Base-by-base conservation (phyloP, 2,797 vertebrate genomes). In the Myoxocephalus aenaeus region DNA sequence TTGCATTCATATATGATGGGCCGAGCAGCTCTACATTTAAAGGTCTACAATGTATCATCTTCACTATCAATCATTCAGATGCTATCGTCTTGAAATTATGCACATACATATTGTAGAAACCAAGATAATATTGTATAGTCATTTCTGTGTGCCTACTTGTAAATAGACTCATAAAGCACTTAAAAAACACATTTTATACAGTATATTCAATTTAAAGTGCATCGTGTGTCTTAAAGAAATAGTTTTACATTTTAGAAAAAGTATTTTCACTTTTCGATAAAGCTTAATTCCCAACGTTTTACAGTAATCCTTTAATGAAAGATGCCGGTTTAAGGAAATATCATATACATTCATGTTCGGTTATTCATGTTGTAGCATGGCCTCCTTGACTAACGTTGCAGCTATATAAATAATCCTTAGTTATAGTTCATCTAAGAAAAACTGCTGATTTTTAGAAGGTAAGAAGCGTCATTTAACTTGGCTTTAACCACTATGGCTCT, bases 1-100 rank as follows among this genome's bases (percentile, higher is more conserved):
- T 77, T 88, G 65, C 73, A 81, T 81, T 87, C 83, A 70, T 54
- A 51, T 32, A 57, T 42, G 48, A 76, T 17, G 64, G 5, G 22
- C 44, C 53, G 38, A 53, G 66, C 67, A 67, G 62, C 48, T 58
- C 46, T 22, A 32, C 13, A 29, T 12, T 20, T 29, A 44, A 44
- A 38, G 22, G 6, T 64, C 27, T 18, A 12, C 17, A 11, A 20
- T 65, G 20, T 27, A 27, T 27, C 14, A 40, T 40, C 34, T 25
- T 70, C 14, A 53, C n/a, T 25, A 65, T 58, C 9, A 44, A 2
- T 66, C 54, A 59, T 59, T 66, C 32, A 67, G 13, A 22, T 40
- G 4, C 61, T 18, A 11, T 3, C 44, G 7, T 13, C 27, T 25
- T 36, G 27, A 20, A 62, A 46, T 54, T 20, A 32, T 57, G 38